phyloP scores from a whole-genome alignment of 2,113 vertebrate species.

The Glaucomys volans region DNA sequence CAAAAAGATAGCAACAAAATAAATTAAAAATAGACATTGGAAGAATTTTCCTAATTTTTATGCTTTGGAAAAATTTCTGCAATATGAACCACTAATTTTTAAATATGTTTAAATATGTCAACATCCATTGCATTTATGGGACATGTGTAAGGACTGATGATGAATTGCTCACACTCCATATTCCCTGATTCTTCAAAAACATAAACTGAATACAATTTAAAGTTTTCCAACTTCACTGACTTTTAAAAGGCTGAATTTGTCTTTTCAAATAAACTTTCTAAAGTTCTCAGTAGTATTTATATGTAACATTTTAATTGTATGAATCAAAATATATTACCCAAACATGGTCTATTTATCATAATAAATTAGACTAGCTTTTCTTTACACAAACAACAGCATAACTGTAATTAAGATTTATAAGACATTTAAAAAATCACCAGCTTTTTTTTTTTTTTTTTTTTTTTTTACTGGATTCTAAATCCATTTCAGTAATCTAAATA shows the following conservation, averaged over 20 bases:
- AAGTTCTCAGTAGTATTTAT: not conserved
- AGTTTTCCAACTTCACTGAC: not conserved
- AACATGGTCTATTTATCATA: not conserved
- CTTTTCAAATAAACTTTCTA: not conserved
- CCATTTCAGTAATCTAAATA: not conserved
- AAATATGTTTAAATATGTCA: constrained; percentile 33
- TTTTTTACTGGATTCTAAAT: not conserved
- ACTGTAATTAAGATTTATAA: constrained; percentile 42
- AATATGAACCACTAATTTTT: not conserved
- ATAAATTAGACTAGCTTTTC: not conserved
- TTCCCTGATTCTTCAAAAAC: not conserved
- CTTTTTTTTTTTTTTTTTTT: not conserved
- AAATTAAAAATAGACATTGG: not conserved
- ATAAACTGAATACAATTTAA: not conserved
- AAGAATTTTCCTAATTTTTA: not conserved
- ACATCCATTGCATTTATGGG: not conserved
- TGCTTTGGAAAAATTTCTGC: not conserved
- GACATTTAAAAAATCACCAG: not conserved
- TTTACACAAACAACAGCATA: not conserved
- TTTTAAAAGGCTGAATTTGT: constrained; percentile 15
- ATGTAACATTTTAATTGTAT: constrained; percentile 41
- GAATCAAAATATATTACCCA: constrained; percentile 27
- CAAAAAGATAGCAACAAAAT: not conserved
- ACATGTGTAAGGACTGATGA: not conserved
- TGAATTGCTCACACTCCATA: not conserved